Percentiles rank a stretch among this genome's conserved stretches.
phyloP scores from a whole-genome alignment of 2,113 vertebrate genomes.

The Pelobates fuscus region DNA sequence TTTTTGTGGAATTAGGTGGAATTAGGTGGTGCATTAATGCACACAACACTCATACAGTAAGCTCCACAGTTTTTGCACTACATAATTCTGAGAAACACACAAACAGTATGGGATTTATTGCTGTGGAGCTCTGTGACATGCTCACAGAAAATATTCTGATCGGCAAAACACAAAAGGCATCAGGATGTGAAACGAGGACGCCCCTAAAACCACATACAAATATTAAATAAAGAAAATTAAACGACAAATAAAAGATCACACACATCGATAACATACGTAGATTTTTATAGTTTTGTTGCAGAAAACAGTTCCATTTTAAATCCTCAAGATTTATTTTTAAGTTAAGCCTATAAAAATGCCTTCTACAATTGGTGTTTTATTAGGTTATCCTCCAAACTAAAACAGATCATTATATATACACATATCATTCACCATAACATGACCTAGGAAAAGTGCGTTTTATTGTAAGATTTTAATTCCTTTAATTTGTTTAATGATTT shows the following conservation, averaged over 20 bases:
- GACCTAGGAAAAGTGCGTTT: constrained; percentile 62
- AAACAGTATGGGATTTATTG: too few species aligned
- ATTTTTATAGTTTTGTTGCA: neutral
- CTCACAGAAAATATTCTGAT: too few species aligned
- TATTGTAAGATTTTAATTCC: constrained; percentile 57
- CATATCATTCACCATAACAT: constrained; percentile 59
- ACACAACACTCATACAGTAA: too few species aligned
- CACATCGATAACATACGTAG: neutral
- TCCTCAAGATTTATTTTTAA: constrained; percentile 63
- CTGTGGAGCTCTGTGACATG: too few species aligned
- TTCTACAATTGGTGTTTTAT: neutral
- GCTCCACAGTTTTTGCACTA: too few species aligned
- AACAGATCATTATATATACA: neutral
- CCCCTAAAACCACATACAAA: too few species aligned
- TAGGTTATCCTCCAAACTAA: neutral
- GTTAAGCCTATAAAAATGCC: constrained; percentile 65
- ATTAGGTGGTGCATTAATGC: too few species aligned
- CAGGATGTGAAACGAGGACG: too few species aligned
- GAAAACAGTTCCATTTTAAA: constrained; percentile 48
- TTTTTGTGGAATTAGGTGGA: too few species aligned
- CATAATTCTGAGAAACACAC: too few species aligned
- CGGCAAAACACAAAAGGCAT: too few species aligned
- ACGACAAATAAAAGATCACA: neutral
- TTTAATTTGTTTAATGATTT: constrained; percentile 54
- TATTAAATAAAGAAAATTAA: too few species aligned